phyloP scores from a whole-genome alignment of 1,140 invertebrate genomes.

The Euura lappo region DNA sequence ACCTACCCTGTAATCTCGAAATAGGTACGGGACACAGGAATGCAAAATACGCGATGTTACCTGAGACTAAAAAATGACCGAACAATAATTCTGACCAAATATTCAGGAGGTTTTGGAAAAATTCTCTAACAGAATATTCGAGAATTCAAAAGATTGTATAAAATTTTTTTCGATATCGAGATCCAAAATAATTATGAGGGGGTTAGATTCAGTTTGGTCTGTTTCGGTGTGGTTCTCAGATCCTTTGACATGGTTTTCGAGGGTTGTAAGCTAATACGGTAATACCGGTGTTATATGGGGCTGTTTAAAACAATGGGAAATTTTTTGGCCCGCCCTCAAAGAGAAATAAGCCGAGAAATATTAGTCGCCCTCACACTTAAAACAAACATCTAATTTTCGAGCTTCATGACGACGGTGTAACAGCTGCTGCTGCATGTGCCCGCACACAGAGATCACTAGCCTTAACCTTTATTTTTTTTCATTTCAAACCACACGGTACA shows the following conservation, averaged over 20 bases:
- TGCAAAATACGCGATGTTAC: too few relatives aligned
- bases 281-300: too few relatives aligned
- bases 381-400: not conserved
- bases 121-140: too few relatives aligned
- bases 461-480: not conserved
- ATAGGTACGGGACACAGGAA: too few relatives aligned
- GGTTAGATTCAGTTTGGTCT: too few relatives aligned
- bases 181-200: too few relatives aligned
- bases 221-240: not conserved
- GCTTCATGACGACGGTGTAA: not conserved
- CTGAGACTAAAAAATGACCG: not conserved
- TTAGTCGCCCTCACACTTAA: not conserved
- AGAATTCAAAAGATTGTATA: too few relatives aligned
- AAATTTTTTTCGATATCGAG: too few relatives aligned
- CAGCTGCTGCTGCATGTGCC: not conserved
- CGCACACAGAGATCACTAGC: not conserved
- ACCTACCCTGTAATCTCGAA: too few relatives aligned
- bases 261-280: not conserved
- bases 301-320: not conserved
- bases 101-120: too few relatives aligned
- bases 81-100: not conserved
- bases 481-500: not conserved
- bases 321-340: not conserved
- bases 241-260: conserved; percentile 1
- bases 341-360: not conserved